Conservation (phyloP, 1,140 invertebrate species). For the Atta colombica region DNA sequence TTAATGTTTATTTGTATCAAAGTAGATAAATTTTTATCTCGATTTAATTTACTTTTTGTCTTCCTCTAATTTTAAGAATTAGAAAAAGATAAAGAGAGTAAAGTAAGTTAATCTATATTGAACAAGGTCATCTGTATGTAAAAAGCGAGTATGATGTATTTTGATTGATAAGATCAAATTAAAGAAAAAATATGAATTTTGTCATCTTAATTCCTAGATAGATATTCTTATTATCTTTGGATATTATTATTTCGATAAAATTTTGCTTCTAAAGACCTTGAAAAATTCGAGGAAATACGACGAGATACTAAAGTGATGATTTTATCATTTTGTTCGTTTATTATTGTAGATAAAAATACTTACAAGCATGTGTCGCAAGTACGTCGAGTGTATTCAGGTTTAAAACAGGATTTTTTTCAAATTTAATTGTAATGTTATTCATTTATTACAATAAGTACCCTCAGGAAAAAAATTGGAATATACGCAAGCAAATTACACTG, state of each 20-base stretch:
- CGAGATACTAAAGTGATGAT: not conserved
- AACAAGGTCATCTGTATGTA: not conserved
- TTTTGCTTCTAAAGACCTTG: not conserved
- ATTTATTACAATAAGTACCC: not conserved
- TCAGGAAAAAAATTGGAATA: no score
- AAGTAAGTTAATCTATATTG: no score
- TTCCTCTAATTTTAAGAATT: no score
- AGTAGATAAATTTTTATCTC: no score
- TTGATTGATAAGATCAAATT: not conserved
- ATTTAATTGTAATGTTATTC: not conserved
- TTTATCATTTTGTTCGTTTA: not conserved
- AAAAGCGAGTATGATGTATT: not conserved
- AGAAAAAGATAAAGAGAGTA: no score
- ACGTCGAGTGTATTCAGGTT: not conserved
- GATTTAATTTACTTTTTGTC: no score
- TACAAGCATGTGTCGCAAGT: not conserved
- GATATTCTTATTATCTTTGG: not conserved
- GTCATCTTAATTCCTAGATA: not conserved
- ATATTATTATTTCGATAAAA: not conserved
- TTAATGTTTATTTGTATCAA: no score
- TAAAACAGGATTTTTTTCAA: not conserved
- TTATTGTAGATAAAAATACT: not conserved
- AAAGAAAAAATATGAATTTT: not conserved
- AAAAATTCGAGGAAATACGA: not conserved
- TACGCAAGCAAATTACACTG: no score